These are phyloP conservation scores for Columba guinea DNA, from an alignment of 2,797 vertebrate genomes.

Conservation along the genomic window DNA sequence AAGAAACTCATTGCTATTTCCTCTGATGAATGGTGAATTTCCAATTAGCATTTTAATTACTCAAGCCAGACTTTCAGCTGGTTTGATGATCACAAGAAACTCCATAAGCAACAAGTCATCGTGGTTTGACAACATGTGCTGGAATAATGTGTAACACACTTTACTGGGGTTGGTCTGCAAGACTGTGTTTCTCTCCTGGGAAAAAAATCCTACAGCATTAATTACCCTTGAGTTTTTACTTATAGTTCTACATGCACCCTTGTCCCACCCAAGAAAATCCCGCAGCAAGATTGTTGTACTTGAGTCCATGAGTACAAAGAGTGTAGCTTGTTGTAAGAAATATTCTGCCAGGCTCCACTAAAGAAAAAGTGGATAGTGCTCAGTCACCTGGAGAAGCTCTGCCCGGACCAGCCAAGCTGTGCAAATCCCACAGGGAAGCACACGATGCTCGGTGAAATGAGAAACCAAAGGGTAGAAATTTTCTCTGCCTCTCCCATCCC, in stretches of 20 bases:
- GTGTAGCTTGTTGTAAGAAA: not conserved
- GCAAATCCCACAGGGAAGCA: not conserved
- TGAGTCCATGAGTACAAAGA: not conserved
- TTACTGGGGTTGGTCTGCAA: not conserved
- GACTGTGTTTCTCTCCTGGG: not conserved
- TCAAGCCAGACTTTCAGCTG: constrained; percentile 69
- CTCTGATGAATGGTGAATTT: constrained; percentile 75
- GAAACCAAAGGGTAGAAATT: not conserved
- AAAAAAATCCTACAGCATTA: not conserved
- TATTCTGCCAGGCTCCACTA: not conserved
- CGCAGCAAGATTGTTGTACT: not conserved
- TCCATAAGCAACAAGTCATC: constrained; percentile 57
- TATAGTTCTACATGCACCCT: not conserved
- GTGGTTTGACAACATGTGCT: not conserved
- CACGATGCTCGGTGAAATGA: not conserved
- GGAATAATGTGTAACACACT: not conserved
- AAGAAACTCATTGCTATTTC: constrained; percentile 59
- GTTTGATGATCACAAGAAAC: constrained; percentile 60
- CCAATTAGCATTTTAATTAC: constrained; percentile 80
- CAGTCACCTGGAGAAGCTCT: not conserved
- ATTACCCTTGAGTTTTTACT: not conserved
- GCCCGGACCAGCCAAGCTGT: not conserved
- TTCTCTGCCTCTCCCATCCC: not conserved
- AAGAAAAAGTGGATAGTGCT: not conserved
- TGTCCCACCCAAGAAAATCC: not conserved